Evolutionary conservation across 2,797 vertebrate species (phyloP).

Genomic region (Halcyon smyrnensis): DNA sequence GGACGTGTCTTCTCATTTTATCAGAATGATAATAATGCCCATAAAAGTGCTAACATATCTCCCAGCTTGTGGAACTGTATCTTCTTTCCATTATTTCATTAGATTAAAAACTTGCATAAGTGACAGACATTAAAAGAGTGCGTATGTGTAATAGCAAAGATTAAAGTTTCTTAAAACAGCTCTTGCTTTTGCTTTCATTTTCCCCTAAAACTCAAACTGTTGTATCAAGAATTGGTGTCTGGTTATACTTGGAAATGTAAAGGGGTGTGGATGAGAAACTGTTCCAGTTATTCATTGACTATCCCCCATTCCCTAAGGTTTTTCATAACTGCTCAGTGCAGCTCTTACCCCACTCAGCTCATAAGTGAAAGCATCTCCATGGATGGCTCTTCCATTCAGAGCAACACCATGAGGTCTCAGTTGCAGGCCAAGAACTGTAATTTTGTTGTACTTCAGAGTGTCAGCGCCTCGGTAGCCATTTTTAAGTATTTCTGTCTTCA

Average conservation of each 20-base stretch:
- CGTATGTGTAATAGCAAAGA: not conserved
- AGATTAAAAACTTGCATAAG: not conserved
- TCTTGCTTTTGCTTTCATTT: accelerated
- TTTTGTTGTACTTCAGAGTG: conserved; percentile 30
- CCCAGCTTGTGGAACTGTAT: not conserved
- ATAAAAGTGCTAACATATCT: not conserved
- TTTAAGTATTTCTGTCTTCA: conserved; percentile 60
- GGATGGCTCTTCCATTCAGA: conserved; percentile 54
- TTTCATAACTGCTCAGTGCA: not conserved
- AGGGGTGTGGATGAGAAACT: not conserved
- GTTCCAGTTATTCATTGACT: not conserved
- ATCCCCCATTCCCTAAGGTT: not conserved
- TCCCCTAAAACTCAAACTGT: not conserved
- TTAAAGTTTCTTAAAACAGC: not conserved
- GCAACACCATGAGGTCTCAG: conserved; percentile 29
- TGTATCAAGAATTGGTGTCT: not conserved
- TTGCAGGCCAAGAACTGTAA: conserved; percentile 57
- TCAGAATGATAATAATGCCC: not conserved
- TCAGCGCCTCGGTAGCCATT: conserved; percentile 53
- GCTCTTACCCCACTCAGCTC: conserved; percentile 44
- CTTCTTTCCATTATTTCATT: not conserved
- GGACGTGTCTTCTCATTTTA: not conserved
- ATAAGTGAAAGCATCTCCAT: not conserved
- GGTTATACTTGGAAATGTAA: not conserved
- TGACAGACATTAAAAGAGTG: not conserved